Evolutionary conservation across 1,140 invertebrate species (phyloP), one percentile per base, ranked within the genome.

Genomic region (Drosophila navojoa): DNA sequence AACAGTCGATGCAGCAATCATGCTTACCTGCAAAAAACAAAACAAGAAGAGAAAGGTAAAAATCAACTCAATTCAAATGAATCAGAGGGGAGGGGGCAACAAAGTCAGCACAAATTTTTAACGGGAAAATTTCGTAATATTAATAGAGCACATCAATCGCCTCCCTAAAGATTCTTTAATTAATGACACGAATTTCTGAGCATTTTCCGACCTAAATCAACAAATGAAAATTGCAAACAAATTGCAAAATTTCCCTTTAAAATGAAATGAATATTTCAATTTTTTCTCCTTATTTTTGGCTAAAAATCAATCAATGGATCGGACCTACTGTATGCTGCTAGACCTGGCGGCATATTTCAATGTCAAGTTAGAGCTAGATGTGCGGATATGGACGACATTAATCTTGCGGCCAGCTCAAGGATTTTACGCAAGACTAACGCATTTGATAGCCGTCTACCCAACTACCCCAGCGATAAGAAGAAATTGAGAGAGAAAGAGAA

Each of bases 161-260:
- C 32, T 15, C 9, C 27, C 35, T 50, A 58, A 67, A 54, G 6
- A 27, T 47, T 38, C 15, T 10, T 2, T 60, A 63, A 72, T 72
- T 68, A 54, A 68, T 68, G 50, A 63, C 32, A 16, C 27, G 58
- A 52, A 47, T 75, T 75, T 77, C 11, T 47, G 40, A 15, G 4
- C 63, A 71, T 55, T 22, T 68, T n/a, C 45, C 16, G 47, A 67
- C 81, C 77, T 86, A 86, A 85, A 86, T 85, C 81, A 85, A 86
- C 81, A 79, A 11, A 70, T 27, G 57, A 52, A 89, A 87, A 87
- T 87, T 79, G 84, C 76, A 71, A 82, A 82, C 79, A 86, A 86
- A 86, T 86, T 87, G 79, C 35, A 67, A 19, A 19, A 25, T 49
- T 49, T 27, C 3, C 11, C 19, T 22, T 54, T 35, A 29, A 68